Evolutionary conservation across 1,140 invertebrate genomes (phyloP).

Genomic region (Palaemon carinicauda): DNA sequence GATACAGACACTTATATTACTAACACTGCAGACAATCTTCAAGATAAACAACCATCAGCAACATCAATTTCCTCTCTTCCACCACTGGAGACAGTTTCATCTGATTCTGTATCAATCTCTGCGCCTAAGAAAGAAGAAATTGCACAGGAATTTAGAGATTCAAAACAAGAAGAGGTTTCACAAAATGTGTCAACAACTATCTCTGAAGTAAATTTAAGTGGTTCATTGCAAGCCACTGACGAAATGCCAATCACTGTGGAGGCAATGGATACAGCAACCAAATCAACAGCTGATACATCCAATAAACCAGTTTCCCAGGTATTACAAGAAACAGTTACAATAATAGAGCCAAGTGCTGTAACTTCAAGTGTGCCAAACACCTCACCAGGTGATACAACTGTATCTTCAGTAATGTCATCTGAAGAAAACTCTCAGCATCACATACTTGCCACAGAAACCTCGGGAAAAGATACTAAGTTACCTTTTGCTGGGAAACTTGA

Average conservation of each 20-base stretch:
- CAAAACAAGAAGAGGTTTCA: too few species aligned
- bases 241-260: too few species aligned
- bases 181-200: too few species aligned
- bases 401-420: neutral
- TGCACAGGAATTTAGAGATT: too few species aligned
- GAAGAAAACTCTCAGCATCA: neutral
- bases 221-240: neutral
- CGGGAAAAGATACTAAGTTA: neutral
- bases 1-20: neutral
- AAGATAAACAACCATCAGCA: neutral
- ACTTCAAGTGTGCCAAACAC: neutral
- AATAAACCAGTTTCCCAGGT: too few species aligned
- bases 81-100: neutral
- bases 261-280: neutral
- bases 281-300: neutral
- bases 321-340: neutral
- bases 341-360: neutral
- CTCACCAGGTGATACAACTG: neutral
- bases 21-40: too few species aligned
- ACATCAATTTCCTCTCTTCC: conserved; percentile 27
- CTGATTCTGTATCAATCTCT: neutral
- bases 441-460: neutral
- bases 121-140: neutral
- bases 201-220: too few species aligned
- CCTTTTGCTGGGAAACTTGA: neutral